phyloP scores from a whole-genome alignment of 2,113 vertebrate species.

The Delphinapterus leucas region DNA sequence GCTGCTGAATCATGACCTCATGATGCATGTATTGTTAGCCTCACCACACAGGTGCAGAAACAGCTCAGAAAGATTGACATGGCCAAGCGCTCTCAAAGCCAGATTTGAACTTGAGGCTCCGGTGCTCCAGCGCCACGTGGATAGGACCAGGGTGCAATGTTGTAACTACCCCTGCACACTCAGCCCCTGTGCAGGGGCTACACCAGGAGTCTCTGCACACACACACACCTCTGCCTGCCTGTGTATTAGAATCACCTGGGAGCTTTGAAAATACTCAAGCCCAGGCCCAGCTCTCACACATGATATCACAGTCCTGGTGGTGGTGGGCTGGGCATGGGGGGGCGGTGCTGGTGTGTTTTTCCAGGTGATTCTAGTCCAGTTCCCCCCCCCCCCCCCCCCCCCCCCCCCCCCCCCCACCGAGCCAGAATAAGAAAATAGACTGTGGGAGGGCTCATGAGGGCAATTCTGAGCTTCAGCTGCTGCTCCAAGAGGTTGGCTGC shows the following conservation, averaged over 20 bases:
- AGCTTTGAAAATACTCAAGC: not conserved
- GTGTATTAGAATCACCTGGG: not conserved
- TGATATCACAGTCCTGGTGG: not conserved
- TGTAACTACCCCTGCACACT: fast-evolving
- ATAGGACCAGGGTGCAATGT: not conserved
- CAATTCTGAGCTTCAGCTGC: fast-evolving
- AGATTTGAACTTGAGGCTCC: not conserved
- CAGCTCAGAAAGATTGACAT: not conserved
- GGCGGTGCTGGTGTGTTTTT: too few relatives aligned
- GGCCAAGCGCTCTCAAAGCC: not conserved
- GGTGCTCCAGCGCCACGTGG: fast-evolving
- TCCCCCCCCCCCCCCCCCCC: fast-evolving
- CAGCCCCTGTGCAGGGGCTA: fast-evolving
- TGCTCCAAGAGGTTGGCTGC: not conserved
- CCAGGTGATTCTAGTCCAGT: not conserved
- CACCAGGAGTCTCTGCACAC: fast-evolving
- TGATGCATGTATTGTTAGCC: too few relatives aligned
- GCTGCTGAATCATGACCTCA: not conserved
- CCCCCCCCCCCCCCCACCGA: fast-evolving
- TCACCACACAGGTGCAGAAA: not conserved
- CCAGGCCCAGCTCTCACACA: fast-evolving
- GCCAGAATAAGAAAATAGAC: not conserved
- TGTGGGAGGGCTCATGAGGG: not conserved
- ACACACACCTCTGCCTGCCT: not conserved
- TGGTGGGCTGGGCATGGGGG: not conserved